These are phyloP conservation scores for Xestia rhomboidea DNA, from an alignment of 2,888 invertebrate species.

Conservation along the genomic window DNA sequence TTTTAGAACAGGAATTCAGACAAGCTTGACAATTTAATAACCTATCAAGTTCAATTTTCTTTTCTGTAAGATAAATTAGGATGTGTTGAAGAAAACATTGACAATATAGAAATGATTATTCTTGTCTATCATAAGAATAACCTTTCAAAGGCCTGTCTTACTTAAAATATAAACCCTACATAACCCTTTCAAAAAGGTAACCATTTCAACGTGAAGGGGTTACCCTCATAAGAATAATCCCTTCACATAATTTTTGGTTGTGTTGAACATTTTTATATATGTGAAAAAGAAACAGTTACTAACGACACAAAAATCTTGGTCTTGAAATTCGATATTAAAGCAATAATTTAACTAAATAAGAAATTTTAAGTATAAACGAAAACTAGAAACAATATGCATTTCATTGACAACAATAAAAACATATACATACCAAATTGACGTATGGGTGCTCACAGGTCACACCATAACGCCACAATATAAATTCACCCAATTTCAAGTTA, in stretches of 20 bases:
- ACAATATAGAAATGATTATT: background rate
- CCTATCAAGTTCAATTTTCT: background rate
- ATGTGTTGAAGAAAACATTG: background rate
- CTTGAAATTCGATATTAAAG: too few species aligned
- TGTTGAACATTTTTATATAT: too few species aligned
- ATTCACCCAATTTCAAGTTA: too few species aligned
- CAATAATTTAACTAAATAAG: too few species aligned
- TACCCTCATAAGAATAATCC: background rate
- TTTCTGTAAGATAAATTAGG: background rate
- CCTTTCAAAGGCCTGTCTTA: background rate
- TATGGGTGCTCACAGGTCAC: too few species aligned
- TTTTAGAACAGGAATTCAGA: background rate
- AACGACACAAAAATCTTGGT: too few species aligned
- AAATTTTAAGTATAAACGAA: too few species aligned
- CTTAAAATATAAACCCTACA: background rate
- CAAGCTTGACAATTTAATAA: background rate
- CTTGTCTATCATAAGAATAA: background rate
- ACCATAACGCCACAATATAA: too few species aligned
- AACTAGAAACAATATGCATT: too few species aligned
- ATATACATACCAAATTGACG: too few species aligned
- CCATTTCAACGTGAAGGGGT: background rate
- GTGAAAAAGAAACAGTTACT: too few species aligned
- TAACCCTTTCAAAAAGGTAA: background rate
- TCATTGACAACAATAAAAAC: too few species aligned
- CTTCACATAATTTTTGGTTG: background rate